phyloP scores from a whole-genome alignment of 1,140 invertebrate genomes.

The Achroia grisella region DNA sequence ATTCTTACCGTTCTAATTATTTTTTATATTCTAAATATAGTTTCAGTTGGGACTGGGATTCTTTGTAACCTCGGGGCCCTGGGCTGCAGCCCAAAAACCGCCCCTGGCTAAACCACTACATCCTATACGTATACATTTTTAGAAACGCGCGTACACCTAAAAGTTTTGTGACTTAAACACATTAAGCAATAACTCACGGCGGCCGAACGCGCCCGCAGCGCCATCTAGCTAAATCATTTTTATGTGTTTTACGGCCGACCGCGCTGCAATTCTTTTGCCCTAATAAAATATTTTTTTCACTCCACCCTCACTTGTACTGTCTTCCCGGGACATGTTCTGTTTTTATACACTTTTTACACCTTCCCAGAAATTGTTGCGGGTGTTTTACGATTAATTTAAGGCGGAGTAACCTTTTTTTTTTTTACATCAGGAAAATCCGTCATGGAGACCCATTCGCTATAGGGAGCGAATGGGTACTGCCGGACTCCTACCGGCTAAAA shows the following conservation, averaged over 20 bases:
- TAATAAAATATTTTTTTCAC: background rate
- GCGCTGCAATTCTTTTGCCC: background rate
- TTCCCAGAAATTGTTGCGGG: background rate
- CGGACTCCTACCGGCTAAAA: no score
- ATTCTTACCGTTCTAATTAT: no score
- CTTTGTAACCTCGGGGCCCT: no score
- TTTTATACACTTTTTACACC: constrained; percentile 1
- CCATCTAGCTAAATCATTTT: constrained; percentile 5
- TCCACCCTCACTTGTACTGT: background rate
- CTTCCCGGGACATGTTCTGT: background rate
- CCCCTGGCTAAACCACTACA: no score
- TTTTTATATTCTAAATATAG: no score
- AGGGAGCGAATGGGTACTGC: no score
- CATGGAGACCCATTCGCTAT: no score
- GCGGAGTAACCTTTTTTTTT: no score
- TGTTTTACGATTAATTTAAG: constrained; percentile 2
- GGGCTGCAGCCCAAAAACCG: no score
- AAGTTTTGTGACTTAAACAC: background rate
- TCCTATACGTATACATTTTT: no score
- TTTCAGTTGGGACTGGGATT: no score
- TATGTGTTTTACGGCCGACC: background rate
- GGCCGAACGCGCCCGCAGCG: background rate
- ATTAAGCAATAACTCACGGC: constrained; percentile 1
- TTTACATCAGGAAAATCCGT: no score
- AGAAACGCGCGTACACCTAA: background rate